Conservation (phyloP, 2,797 vertebrate species). For the Anniella stebbinsi region DNA sequence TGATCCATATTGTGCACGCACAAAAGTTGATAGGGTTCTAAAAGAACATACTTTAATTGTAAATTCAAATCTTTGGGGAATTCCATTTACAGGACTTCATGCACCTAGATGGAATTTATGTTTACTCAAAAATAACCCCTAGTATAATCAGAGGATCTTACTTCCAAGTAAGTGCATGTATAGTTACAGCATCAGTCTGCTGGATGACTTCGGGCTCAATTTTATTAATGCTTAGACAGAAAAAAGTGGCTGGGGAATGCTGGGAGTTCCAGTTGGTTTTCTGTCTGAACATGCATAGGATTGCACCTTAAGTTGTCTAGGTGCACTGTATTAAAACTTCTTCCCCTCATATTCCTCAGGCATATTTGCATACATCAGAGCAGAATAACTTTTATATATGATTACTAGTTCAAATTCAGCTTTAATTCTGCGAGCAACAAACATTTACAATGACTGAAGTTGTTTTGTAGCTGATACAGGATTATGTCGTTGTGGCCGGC, state of each 20-base stretch:
- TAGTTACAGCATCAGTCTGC: constrained; percentile 4
- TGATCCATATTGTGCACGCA: constrained; percentile 44
- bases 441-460: background rate
- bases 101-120: background rate
- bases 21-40: constrained; percentile 54
- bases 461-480: constrained; percentile 22
- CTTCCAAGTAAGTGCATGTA: background rate
- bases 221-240: too few relatives aligned
- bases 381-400: background rate
- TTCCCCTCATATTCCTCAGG: background rate
- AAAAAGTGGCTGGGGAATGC: too few relatives aligned
- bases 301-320: constrained; percentile 25
- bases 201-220: background rate
- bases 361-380: background rate
- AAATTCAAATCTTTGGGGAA: constrained; percentile 40
- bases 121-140: background rate
- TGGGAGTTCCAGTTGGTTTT: too few relatives aligned
- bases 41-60: constrained; percentile 23
- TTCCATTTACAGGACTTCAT: constrained; percentile 32
- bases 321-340: background rate
- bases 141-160: background rate
- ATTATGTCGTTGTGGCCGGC: background rate
- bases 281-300: too few relatives aligned
- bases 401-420: constrained; percentile 41
- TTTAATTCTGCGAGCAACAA: background rate